phyloP scores from a whole-genome alignment of 2,797 vertebrate species.

The Esox masquinongy region DNA sequence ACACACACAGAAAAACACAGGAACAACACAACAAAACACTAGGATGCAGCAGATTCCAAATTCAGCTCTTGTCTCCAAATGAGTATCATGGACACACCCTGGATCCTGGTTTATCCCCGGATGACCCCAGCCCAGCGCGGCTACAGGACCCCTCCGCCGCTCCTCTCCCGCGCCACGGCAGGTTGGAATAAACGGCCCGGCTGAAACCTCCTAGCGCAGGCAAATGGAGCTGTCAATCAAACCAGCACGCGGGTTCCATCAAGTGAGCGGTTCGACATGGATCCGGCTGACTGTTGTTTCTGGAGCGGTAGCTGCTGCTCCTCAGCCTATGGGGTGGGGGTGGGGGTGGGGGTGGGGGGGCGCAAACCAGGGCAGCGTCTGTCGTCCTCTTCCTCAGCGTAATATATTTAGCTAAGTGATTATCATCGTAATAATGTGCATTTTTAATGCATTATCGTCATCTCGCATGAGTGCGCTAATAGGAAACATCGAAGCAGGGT shows the following conservation, averaged over 20 bases:
- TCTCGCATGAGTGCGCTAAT: constrained; percentile 13
- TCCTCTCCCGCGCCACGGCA: neutral
- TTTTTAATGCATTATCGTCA: constrained; percentile 9
- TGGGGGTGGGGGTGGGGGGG: too few relatives aligned
- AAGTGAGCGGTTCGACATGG: neutral
- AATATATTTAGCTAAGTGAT: constrained; percentile 12
- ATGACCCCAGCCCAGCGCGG: too few relatives aligned
- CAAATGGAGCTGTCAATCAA: constrained; percentile 66
- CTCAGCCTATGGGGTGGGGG: neutral
- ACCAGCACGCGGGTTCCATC: neutral
- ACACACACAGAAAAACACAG: constrained; percentile 37
- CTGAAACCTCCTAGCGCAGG: constrained; percentile 12
- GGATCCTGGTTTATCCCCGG: constrained; percentile 36
- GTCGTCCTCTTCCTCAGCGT: too few relatives aligned
- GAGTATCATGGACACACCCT: constrained; percentile 34
- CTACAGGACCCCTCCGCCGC: constrained; percentile 22
- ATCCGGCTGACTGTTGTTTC: neutral
- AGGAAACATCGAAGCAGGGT: neutral
- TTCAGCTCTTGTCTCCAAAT: neutral
- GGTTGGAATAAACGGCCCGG: neutral
- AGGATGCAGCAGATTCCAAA: constrained; percentile 50
- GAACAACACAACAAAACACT: constrained; percentile 15
- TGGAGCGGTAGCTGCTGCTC: neutral
- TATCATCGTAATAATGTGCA: constrained; percentile 7
- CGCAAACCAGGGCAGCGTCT: neutral